These are phyloP conservation scores for Brachypodius melanocephalos DNA, from an alignment of 2,113 vertebrate genomes.

Conservation along the genomic window DNA sequence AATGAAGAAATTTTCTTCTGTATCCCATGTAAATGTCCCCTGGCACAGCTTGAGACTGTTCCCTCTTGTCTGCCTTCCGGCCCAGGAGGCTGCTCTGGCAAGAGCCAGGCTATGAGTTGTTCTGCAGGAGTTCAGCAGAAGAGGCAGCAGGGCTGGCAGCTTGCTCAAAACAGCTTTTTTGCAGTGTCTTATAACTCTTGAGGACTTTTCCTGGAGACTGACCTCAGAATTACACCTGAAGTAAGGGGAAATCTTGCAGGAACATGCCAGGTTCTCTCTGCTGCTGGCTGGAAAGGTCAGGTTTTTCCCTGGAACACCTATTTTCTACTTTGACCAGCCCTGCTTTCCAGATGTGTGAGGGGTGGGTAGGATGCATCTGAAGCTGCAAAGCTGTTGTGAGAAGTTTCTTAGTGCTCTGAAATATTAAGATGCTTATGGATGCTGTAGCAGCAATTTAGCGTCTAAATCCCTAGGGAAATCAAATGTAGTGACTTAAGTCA, in stretches of 20 bases:
- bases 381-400: not conserved
- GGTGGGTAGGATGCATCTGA: not conserved
- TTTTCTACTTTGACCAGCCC: not conserved
- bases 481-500: not conserved
- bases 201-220: not conserved
- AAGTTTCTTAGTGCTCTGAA: not conserved
- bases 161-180: not conserved
- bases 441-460: not conserved
- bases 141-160: not conserved
- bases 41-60: not conserved
- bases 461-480: not conserved
- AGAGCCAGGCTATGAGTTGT: not conserved
- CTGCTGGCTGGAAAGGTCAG: not conserved
- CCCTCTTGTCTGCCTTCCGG: not conserved
- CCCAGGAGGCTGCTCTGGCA: not conserved
- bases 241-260: not conserved
- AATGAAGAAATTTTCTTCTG: not conserved
- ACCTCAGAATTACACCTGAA: not conserved
- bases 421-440: not conserved
- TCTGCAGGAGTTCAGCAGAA: not conserved
- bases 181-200: not conserved
- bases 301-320: not conserved
- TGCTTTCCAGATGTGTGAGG: fast-evolving
- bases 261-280: not conserved
- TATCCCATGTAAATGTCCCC: not conserved